These are phyloP conservation scores for Caenorhabditis macrosperma DNA, from an alignment of 2,888 invertebrate species.

Conservation along the genomic window DNA sequence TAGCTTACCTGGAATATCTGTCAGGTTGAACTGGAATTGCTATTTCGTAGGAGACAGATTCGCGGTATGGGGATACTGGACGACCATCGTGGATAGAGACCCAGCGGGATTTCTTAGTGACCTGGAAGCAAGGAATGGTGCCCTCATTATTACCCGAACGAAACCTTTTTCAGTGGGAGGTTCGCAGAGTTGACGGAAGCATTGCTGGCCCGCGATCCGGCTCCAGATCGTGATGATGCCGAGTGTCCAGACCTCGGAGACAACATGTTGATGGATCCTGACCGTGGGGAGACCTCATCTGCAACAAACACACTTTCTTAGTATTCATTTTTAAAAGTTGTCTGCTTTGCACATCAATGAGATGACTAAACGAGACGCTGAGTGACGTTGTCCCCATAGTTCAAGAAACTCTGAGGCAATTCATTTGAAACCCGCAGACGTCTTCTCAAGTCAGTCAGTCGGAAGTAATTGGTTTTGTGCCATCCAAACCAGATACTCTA, in stretches of 20 bases:
- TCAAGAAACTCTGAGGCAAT: constrained; percentile 8
- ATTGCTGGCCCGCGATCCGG: constrained; percentile 58
- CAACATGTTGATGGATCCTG: constrained; percentile 63
- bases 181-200: constrained; percentile 51
- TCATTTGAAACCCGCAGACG: constrained; percentile 2
- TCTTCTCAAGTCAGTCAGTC: constrained; percentile 16
- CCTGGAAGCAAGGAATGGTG: constrained; percentile 44
- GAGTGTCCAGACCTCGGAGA: constrained; percentile 64
- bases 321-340: constrained; percentile 4
- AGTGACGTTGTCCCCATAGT: constrained; percentile 30
- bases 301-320: constrained; percentile 6
- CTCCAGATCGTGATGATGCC: constrained; percentile 59
- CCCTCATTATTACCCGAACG: background rate
- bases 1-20: constrained; percentile 60
- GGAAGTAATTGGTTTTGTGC: constrained; percentile 27
- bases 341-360: constrained; percentile 3
- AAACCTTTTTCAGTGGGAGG: constrained; percentile 74
- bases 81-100: constrained; percentile 79
- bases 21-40: constrained; percentile 62
- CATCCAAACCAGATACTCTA: background rate
- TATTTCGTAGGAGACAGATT: constrained; percentile 76
- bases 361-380: background rate
- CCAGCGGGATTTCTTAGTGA: constrained; percentile 74
- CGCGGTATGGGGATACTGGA: constrained; percentile 76
- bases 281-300: constrained; percentile 73